Conservation (phyloP, 2,888 invertebrate genomes). For the Copidosoma aretas region DNA sequence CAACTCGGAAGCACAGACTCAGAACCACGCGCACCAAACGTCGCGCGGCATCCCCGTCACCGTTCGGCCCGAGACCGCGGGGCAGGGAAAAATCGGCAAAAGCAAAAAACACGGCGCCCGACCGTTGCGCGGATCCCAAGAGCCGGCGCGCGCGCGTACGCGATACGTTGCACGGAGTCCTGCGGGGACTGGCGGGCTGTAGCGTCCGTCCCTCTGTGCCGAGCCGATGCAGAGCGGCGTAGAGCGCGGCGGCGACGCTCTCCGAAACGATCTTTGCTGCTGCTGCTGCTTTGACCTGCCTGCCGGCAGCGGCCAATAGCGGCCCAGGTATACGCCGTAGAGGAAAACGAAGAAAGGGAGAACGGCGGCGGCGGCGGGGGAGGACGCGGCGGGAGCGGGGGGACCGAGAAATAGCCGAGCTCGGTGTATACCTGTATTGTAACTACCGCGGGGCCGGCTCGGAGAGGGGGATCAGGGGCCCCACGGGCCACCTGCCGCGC, state of each 20-base stretch:
- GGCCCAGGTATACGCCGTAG: background rate
- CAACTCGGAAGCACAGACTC: too few species aligned
- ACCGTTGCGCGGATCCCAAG: background rate
- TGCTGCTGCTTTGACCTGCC: constrained; percentile 29
- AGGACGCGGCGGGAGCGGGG: background rate
- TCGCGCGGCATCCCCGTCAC: too few species aligned
- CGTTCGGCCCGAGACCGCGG: too few species aligned
- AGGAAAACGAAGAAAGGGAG: constrained; percentile 1
- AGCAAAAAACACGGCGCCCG: too few species aligned
- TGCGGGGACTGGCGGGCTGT: too few species aligned
- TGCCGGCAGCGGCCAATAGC: constrained; percentile 29
- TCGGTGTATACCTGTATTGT: too few species aligned
- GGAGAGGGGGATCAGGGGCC: background rate
- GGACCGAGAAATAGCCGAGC: background rate
- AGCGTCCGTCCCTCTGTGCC: background rate
- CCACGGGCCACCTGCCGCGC: constrained; percentile 33
- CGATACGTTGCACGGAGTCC: background rate
- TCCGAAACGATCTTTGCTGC: constrained; percentile 27
- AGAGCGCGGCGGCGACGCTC: background rate
- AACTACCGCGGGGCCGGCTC: background rate
- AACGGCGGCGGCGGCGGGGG: background rate
- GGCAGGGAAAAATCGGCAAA: too few species aligned
- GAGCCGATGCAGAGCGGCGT: background rate
- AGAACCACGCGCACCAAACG: too few species aligned
- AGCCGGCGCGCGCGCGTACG: background rate